Evolutionary conservation across 2,797 vertebrate species (phyloP).

Genomic region (Cyprinodon diabolis): DNA sequence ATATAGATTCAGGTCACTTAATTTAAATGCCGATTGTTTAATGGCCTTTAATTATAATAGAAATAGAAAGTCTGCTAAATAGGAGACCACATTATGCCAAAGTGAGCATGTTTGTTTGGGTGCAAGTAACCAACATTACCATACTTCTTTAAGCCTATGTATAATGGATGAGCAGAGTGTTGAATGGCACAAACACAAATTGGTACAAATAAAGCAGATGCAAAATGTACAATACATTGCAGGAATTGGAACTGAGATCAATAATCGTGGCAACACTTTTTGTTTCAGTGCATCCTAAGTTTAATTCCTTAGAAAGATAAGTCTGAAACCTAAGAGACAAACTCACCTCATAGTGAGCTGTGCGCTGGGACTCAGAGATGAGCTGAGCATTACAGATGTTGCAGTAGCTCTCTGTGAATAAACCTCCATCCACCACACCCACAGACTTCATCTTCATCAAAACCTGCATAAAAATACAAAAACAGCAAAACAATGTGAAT

Average conservation of each 20-base stretch:
- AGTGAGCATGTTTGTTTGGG: constrained; percentile 46
- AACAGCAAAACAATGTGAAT: constrained; percentile 44
- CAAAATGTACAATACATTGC: constrained; percentile 32
- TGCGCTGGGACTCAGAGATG: constrained; percentile 85
- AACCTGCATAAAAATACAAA: constrained; percentile 56
- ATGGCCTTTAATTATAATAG: constrained; percentile 65
- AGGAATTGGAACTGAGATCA: constrained; percentile 37
- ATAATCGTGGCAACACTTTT: constrained; percentile 10
- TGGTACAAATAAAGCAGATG: constrained; percentile 67
- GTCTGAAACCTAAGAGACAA: constrained; percentile 17
- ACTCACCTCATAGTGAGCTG: constrained; percentile 84
- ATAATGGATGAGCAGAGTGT: constrained; percentile 70
- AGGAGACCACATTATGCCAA: constrained; percentile 57
- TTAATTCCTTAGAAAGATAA: constrained; percentile 8
- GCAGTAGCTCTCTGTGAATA: constrained; percentile 85
- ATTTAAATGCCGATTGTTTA: constrained; percentile 61
- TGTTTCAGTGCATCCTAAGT: constrained; percentile 11
- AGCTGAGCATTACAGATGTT: constrained; percentile 87
- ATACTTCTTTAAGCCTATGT: constrained; percentile 65
- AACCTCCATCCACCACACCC: constrained; percentile 75
- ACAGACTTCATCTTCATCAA: constrained; percentile 84
- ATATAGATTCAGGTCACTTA: constrained; percentile 48
- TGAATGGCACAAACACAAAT: constrained; percentile 59
- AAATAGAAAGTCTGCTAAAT: constrained; percentile 54
- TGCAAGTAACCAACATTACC: constrained; percentile 48